These are phyloP conservation scores for Neodiprion pinetum DNA, from an alignment of 1,140 invertebrate species.

Conservation along the genomic window DNA sequence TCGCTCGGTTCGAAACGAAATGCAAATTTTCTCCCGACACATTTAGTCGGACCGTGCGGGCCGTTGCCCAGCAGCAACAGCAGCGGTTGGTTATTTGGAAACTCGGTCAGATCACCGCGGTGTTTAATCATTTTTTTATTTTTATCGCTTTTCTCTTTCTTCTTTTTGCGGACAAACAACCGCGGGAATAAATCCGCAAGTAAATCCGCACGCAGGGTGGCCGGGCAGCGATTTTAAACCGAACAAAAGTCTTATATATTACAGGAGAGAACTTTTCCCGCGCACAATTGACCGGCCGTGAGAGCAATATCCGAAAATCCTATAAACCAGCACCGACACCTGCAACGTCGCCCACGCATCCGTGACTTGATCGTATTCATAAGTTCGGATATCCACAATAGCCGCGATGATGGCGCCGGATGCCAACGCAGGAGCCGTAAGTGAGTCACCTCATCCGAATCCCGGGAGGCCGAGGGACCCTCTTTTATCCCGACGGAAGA, in stretches of 20 bases:
- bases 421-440: slow-evolving; percentile 30
- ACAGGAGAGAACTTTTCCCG: neutral
- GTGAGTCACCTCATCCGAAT: slow-evolving; percentile 19
- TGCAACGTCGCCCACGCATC: no score
- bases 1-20: neutral
- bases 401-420: slow-evolving; percentile 29
- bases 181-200: no score
- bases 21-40: neutral
- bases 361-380: slow-evolving; percentile 49
- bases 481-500: neutral
- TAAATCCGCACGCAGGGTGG: no score
- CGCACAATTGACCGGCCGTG: slow-evolving; percentile 48
- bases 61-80: no score
- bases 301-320: slow-evolving; percentile 35
- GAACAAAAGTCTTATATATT: no score
- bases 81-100: no score
- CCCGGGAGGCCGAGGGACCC: slow-evolving; percentile 37
- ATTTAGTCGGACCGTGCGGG: no score
- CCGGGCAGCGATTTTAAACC: no score
- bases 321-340: slow-evolving; percentile 36
- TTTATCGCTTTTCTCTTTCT: no score
- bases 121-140: no score
- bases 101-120: no score
- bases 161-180: no score
- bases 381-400: slow-evolving; percentile 31